Base-by-base conservation (phyloP, 1,140 invertebrate species). In the Popillia japonica region DNA sequence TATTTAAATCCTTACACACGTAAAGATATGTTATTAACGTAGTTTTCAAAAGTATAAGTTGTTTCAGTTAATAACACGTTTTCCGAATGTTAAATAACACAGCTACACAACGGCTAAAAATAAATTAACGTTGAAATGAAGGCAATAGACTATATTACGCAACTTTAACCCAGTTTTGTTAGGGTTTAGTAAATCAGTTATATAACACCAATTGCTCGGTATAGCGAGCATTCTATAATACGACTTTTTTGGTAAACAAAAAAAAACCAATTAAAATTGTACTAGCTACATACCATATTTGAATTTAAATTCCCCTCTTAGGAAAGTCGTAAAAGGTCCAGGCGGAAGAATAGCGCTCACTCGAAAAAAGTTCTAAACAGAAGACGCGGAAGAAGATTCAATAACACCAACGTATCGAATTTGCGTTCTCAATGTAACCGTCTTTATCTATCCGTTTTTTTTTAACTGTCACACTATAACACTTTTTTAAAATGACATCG, bases 391-490 rank as follows among this genome's bases (percentile, higher is more conserved):
- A 6, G 61, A 68, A 68, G 8, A 22, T 68, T n/a, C 27, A 34
- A 23, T 20, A 27, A 68, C 61, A 68, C 61, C 20, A 27, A 68
- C 8, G 27, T 68, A 34, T 7, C 20, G 11, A 22, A 27, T 10
- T 10, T 68, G 20, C 27, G 20, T 22, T 23, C 4, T 68, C 27
- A 10, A 27, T 14, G 9, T 8, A 68, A 27, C 20, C 61, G 61
- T 68, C 61, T 68, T 6, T 68, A 68, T 68, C 22, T 23, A 3
- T 68, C 27, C 22, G 22, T 17, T 55, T 55, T 20, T 23, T 22
- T 68, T 68, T 14, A 68, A 68, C 61, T 68, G 22, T 68, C 61
- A 68, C 61, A 68, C 61, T 68, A 20, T 68, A 68, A 68, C 61
- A 68, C 44, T 68, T 68, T 68, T 27, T 11, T 23, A 11, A 34